Evolutionary conservation across 1,140 invertebrate genomes (phyloP), one percentile per base, ranked within the genome.

Genomic region (Grapholita molesta): DNA sequence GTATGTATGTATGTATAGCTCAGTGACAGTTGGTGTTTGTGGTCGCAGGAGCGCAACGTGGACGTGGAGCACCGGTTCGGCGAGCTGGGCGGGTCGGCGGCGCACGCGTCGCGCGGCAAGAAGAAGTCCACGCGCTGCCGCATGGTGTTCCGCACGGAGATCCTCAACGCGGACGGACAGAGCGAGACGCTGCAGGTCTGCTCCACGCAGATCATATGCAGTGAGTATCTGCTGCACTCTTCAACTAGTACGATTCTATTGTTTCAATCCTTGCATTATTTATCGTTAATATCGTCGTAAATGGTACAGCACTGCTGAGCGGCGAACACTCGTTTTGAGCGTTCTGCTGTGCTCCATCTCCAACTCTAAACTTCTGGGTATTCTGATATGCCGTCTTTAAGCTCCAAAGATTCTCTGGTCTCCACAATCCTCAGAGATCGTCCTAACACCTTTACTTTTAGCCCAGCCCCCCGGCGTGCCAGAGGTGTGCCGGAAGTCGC

Each of bases 401-500:
- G n/a, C n/a, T n/a, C n/a, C n/a, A n/a, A n/a, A n/a, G n/a, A n/a
- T n/a, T n/a, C n/a, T n/a, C n/a, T n/a, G n/a, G n/a, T n/a, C n/a
- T n/a, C n/a, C n/a, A n/a, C n/a, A n/a, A n/a, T n/a, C n/a, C n/a
- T n/a, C n/a, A n/a, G n/a, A n/a, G n/a, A n/a, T n/a, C n/a, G n/a
- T 48, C n/a, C 15, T 38, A 38, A 42, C 12, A 6, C 18, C 0
- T 48, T 48, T 48, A 21, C 21, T 61, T 61, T 61, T 28, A 99
- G 97, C 98, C 57, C 98, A 99, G 93, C 98, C 98, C 11, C 96
- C 98, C 6, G 98, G 98, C 52, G 95, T 98, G 42, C 98, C 98
- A 12, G 98, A 99, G 92, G 98, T 99, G 67, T 97, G 96, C 78
- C 98, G 98, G 85, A 98, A 98, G 86, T 99, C 98, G 0, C 84